Base-by-base conservation (phyloP, 2,797 vertebrate species). In the Ptychobarbus kaznakovi region DNA sequence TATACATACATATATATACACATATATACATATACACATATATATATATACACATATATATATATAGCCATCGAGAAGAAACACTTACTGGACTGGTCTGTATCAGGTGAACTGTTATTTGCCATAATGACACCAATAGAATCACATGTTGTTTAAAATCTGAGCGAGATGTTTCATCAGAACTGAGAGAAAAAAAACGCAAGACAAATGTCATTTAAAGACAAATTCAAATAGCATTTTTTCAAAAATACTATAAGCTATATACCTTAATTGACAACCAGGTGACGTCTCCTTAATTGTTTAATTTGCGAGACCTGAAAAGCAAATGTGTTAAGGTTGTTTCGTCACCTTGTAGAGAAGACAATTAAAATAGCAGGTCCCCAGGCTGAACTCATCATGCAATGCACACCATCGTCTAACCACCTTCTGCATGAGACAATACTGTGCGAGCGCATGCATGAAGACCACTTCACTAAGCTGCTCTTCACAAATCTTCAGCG, bases 391-490 rank as follows among this genome's bases (percentile, higher is more conserved):
- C 61, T 75, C 79, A 32, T 46, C 20, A 40, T 35, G 10, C 22
- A 35, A 13, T 0, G 22, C 13, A 16, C 20, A 42, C n/a, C 32
- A 44, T 65, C 35, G 25, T 58, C 46, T 58, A 46, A 69, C 32
- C 38, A 35, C 28, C 38, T 40, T 22, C 22, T 74, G 66, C 28
- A 56, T 11, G 18, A 32, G 25, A 44, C 42, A 28, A 15, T 28
- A n/a, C 1, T 73, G 8, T 25, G 35, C 5, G 44, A 68, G 42
- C 28, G 42, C 46, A 25, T 83, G 25, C 40, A 74, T 51, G 25
- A 73, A 82, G 82, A 76, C 81, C 72, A 69, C 82, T 18, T 79
- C 66, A 51, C 15, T 4, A 13, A 75, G 68, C 80, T 81, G 78
- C 22, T 70, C n/a, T 63, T 84, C 53, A 58, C 35, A 53, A 13